These are phyloP conservation scores for Gnathonemus longibarbis DNA, from an alignment of 2,113 vertebrate genomes.

Conservation along the genomic window DNA sequence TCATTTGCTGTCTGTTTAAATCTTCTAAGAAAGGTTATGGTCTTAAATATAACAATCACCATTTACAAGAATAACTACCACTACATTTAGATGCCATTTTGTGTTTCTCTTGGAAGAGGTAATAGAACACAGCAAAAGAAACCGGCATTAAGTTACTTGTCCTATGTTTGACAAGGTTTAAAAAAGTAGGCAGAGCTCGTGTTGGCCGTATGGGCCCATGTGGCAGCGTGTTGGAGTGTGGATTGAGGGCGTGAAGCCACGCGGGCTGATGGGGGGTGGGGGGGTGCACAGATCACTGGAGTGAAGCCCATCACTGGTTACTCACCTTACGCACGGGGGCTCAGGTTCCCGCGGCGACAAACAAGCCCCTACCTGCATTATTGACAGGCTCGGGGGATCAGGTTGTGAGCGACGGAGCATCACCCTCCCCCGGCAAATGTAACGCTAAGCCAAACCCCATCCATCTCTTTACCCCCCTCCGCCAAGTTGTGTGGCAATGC, in stretches of 20 bases:
- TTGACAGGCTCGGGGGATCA: conserved; percentile 68
- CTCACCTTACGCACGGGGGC: conserved; percentile 63
- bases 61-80: neutral
- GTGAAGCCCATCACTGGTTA: conserved; percentile 44
- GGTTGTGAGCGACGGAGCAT: conserved; percentile 61
- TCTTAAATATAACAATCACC: neutral
- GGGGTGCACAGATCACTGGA: conserved; percentile 31
- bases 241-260: conserved; percentile 35
- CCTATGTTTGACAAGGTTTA: neutral
- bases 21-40: neutral
- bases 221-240: conserved; percentile 42
- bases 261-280: conserved; percentile 17
- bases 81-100: neutral
- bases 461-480: neutral
- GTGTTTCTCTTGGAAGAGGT: neutral
- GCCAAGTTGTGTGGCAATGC: neutral
- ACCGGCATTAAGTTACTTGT: neutral
- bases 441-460: neutral
- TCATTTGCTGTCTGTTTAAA: neutral
- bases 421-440: conserved; percentile 32
- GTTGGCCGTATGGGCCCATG: conserved; percentile 38
- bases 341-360: conserved; percentile 72
- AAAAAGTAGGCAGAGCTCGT: conserved; percentile 12
- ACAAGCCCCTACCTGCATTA: conserved; percentile 70
- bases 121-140: neutral